phyloP scores from a whole-genome alignment of 2,797 vertebrate species.

The Xiphorhynchus erythropygius region DNA sequence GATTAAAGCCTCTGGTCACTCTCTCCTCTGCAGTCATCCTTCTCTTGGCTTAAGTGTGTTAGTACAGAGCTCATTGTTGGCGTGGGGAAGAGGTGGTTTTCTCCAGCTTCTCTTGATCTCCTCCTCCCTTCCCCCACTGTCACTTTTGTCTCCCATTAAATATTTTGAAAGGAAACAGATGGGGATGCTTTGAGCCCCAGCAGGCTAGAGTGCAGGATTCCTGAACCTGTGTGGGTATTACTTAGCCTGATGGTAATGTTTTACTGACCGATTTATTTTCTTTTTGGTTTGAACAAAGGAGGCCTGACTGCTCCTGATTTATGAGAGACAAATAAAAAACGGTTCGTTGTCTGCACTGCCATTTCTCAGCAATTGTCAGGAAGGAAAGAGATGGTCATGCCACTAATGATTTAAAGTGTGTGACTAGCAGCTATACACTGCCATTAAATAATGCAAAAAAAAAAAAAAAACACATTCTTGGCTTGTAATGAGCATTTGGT shows the following conservation, averaged over 20 bases:
- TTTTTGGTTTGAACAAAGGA: conserved; percentile 59
- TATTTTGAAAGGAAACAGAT: conserved; percentile 65
- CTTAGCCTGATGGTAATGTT: conserved; percentile 32
- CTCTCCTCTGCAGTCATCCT: not conserved
- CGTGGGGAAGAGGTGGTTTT: not conserved
- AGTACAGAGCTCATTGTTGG: not conserved
- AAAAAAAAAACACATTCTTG: not conserved
- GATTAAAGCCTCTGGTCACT: conserved; percentile 27
- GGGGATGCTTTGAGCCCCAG: conserved; percentile 28
- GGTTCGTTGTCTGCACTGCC: conserved; percentile 10
- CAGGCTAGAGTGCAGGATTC: not conserved
- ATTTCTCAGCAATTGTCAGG: conserved; percentile 55
- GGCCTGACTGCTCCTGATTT: conserved; percentile 41
- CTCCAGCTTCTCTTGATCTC: conserved; percentile 24
- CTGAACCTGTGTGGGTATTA: conserved; percentile 45
- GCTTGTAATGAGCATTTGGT: conserved; percentile 52
- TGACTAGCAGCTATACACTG: conserved; percentile 60
- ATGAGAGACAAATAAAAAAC: conserved; percentile 65
- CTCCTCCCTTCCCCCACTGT: conserved; percentile 41
- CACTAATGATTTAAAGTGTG: conserved; percentile 70
- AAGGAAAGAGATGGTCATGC: conserved; percentile 68
- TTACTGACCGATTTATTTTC: conserved; percentile 45
- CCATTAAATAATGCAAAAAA: conserved; percentile 51
- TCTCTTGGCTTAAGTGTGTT: conserved; percentile 21
- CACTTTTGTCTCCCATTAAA: conserved; percentile 42